phyloP scores from a whole-genome alignment of 2,113 vertebrate genomes.

The Gobius niger region DNA sequence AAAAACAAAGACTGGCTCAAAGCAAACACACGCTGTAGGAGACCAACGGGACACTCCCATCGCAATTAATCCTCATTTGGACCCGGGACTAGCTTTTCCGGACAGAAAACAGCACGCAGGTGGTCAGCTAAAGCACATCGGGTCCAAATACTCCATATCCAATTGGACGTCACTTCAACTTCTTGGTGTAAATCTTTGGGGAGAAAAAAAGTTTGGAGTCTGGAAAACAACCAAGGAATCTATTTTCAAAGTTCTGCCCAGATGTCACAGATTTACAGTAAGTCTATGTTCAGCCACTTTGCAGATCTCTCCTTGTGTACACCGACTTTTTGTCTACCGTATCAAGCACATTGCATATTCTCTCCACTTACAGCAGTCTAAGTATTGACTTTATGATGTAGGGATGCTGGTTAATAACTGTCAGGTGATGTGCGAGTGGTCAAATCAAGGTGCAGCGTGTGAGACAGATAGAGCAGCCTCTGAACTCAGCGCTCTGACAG shows the following conservation, averaged over 20 bases:
- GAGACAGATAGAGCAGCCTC: constrained; percentile 64
- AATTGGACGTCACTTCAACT: constrained; percentile 1
- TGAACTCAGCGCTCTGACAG: constrained; percentile 32
- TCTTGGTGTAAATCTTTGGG: background rate
- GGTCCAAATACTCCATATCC: background rate
- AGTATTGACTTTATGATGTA: too few relatives aligned
- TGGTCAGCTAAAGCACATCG: background rate
- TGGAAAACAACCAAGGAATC: background rate
- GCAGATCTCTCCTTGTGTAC: too few relatives aligned
- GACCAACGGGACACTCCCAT: constrained; percentile 15
- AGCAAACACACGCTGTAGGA: constrained; percentile 63
- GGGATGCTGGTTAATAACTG: background rate
- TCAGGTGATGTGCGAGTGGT: constrained; percentile 31
- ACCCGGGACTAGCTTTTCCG: constrained; percentile 3
- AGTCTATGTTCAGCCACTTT: background rate
- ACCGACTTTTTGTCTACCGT: too few relatives aligned
- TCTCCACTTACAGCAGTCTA: too few relatives aligned
- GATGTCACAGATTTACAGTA: background rate
- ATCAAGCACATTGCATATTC: too few relatives aligned
- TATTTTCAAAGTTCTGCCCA: background rate
- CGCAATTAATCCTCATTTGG: constrained; percentile 46
- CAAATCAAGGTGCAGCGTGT: background rate
- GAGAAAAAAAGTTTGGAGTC: background rate
- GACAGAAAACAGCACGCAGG: constrained; percentile 12
- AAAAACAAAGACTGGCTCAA: constrained; percentile 56